phyloP scores from a whole-genome alignment of 2,797 vertebrate genomes.

The Crossoptilon crossoptilon region DNA sequence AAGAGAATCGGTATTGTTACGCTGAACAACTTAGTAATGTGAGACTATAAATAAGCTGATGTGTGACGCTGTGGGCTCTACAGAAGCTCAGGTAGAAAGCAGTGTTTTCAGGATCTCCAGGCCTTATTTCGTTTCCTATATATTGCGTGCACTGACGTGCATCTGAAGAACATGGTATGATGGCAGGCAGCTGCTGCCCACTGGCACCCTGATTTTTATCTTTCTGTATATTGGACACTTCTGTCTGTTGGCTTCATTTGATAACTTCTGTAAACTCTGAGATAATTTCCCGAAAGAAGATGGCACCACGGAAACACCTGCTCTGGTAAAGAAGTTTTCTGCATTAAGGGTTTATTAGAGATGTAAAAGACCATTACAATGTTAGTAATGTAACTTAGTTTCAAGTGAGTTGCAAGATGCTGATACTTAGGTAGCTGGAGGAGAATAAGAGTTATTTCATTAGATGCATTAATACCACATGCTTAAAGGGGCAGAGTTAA shows the following conservation, averaged over 20 bases:
- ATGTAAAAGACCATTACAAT: background rate
- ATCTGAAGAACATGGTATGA: background rate
- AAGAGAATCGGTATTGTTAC: background rate
- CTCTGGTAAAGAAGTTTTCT: background rate
- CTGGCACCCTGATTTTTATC: background rate
- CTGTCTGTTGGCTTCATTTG: background rate
- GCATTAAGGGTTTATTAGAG: background rate
- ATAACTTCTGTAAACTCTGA: background rate
- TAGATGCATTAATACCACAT: background rate
- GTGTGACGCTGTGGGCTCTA: fast-evolving
- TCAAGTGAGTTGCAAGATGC: background rate
- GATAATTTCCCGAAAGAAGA: background rate
- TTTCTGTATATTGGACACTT: background rate
- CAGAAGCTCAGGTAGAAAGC: background rate
- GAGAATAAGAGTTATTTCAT: background rate
- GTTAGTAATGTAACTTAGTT: background rate
- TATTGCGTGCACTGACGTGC: background rate
- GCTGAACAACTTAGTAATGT: background rate
- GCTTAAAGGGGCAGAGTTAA: background rate
- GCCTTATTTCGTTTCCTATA: background rate
- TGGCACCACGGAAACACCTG: fast-evolving
- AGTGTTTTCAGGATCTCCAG: background rate
- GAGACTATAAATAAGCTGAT: background rate
- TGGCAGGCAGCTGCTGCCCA: background rate
- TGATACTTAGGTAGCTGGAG: background rate